These are phyloP conservation scores for Parnassius glacialis DNA, from an alignment of 2,888 invertebrate species.

Conservation along the genomic window DNA sequence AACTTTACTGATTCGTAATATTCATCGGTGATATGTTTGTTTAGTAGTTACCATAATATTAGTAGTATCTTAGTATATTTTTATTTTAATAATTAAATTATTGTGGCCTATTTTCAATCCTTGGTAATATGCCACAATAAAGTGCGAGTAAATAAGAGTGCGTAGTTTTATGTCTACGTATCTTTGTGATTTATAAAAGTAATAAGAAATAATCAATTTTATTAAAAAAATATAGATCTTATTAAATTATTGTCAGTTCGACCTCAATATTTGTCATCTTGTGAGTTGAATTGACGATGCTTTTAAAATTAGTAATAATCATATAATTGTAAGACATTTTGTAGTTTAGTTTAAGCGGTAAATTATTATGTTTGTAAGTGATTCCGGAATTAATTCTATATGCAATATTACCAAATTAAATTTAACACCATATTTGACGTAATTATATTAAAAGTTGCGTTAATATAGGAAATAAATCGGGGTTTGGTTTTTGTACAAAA, in stretches of 20 bases:
- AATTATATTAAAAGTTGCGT: no score
- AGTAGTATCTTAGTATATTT: neutral
- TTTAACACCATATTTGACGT: no score
- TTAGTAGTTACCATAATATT: conserved; percentile 12
- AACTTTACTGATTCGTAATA: conserved; percentile 1
- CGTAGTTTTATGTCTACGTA: conserved; percentile 1
- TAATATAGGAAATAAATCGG: no score
- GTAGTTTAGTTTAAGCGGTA: no score
- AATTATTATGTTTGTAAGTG: no score
- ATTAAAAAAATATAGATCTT: conserved; percentile 12
- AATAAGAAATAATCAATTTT: no score
- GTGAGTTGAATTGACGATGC: conserved; percentile 74
- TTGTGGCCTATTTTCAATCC: neutral
- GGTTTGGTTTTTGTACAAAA: no score
- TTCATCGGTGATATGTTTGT: neutral
- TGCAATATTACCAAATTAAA: no score
- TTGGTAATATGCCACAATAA: neutral
- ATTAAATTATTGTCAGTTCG: conserved; percentile 69
- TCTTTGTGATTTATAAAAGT: neutral
- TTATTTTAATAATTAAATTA: neutral
- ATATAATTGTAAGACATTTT: no score
- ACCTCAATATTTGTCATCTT: conserved; percentile 48
- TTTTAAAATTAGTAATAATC: conserved; percentile 1
- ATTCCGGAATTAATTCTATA: no score
- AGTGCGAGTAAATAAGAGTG: neutral